Evolutionary conservation across 2,113 vertebrate species (phyloP).

Genomic region (Datnioides undecimradiatus): DNA sequence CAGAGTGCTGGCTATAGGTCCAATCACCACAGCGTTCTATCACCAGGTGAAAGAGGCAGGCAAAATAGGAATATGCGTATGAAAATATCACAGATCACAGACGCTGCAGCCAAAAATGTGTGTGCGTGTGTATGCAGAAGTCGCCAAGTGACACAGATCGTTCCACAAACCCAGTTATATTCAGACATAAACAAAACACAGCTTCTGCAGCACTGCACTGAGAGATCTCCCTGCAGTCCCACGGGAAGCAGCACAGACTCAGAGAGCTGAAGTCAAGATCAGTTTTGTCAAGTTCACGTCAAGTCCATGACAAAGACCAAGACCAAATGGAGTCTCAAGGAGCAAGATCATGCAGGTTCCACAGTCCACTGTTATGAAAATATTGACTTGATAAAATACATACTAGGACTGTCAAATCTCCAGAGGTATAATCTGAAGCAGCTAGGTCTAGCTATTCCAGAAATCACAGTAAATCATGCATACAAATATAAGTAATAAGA

Average conservation of each 20-base stretch:
- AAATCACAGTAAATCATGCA: neutral
- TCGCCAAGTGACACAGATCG: constrained; percentile 44
- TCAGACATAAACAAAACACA: constrained; percentile 61
- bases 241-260: constrained; percentile 14
- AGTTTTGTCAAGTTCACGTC: constrained; percentile 11
- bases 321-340: neutral
- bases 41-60: constrained; percentile 38
- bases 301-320: neutral
- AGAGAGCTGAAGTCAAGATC: constrained; percentile 22
- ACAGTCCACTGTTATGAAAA: too few relatives aligned
- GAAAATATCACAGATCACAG: constrained; percentile 62
- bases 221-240: constrained; percentile 29
- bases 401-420: neutral
- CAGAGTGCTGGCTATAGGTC: constrained; percentile 14
- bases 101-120: constrained; percentile 23
- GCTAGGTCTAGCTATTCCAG: neutral
- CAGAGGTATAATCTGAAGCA: neutral
- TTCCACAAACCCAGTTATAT: constrained; percentile 61
- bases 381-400: neutral
- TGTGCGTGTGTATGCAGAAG: constrained; percentile 3
- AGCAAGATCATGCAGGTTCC: too few relatives aligned
- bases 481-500: neutral
- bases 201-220: neutral
- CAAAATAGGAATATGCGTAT: constrained; percentile 52
- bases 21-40: constrained; percentile 29